phyloP scores from a whole-genome alignment of 2,888 invertebrate genomes.

The Phasia obesa region DNA sequence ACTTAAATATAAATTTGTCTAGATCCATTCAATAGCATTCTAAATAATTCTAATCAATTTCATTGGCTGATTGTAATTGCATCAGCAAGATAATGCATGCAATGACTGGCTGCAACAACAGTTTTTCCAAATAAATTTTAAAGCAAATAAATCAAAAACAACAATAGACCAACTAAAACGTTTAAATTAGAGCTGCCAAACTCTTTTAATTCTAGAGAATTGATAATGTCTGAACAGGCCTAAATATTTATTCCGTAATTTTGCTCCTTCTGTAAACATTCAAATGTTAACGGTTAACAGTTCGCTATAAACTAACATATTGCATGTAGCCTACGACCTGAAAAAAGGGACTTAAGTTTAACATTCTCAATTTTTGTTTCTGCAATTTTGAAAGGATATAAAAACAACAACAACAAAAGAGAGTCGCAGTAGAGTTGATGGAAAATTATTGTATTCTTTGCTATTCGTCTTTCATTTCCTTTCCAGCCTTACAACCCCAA shows the following conservation, averaged over 20 bases:
- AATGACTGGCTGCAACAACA: conserved; percentile 29
- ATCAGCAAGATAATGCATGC: conserved; percentile 44
- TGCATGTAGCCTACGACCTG: no score
- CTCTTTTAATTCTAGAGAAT: neutral
- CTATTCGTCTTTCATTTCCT: no score
- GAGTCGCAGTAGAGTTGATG: no score
- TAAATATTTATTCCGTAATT: neutral
- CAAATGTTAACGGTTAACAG: no score
- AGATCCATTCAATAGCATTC: conserved; percentile 33
- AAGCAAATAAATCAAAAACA: conserved; percentile 27
- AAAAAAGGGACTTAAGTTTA: no score
- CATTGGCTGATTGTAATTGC: conserved; percentile 63
- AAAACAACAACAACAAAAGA: no score
- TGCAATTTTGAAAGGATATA: no score
- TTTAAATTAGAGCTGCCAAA: conserved; percentile 28
- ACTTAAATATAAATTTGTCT: conserved; percentile 54
- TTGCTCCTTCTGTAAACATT: no score
- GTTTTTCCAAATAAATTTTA: conserved; percentile 24
- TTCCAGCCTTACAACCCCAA: no score
- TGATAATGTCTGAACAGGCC: neutral
- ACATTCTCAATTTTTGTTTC: no score
- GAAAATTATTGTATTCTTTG: no score
- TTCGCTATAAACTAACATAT: no score
- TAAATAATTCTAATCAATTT: conserved; percentile 65
- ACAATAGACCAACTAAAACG: neutral